Evolutionary conservation across 1,140 invertebrate genomes (phyloP).

Genomic region (Diorhabda elongata): DNA sequence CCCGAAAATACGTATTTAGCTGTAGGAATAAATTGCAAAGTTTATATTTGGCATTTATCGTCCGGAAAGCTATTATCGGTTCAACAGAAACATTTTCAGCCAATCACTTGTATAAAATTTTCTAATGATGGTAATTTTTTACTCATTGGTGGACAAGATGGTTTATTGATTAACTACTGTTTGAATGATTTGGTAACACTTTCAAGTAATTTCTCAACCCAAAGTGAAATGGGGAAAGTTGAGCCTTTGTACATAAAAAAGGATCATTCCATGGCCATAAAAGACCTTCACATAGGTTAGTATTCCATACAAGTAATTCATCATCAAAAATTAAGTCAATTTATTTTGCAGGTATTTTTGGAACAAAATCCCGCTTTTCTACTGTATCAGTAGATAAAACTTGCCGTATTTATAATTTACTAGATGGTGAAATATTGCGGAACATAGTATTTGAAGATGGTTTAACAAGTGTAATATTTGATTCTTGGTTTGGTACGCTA

Average conservation of each 20-base stretch:
- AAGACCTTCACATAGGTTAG: constrained; percentile 66
- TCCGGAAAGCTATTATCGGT: constrained; percentile 71
- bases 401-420: constrained; percentile 75
- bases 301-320: neutral
- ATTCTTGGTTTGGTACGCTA: constrained; percentile 64
- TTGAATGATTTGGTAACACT: constrained; percentile 48
- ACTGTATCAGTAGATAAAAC: constrained; percentile 78
- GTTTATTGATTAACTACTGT: constrained; percentile 71
- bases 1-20: constrained; percentile 67
- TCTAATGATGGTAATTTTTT: constrained; percentile 69
- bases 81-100: constrained; percentile 73
- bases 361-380: constrained; percentile 61
- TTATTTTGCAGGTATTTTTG: constrained; percentile 38
- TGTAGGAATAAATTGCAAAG: constrained; percentile 73
- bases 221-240: constrained; percentile 52
- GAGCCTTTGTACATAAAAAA: constrained; percentile 65
- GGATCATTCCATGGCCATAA: constrained; percentile 72
- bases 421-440: constrained; percentile 61
- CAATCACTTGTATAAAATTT: constrained; percentile 69
- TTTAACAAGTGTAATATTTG: constrained; percentile 65
- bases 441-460: constrained; percentile 70
- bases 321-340: neutral
- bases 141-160: constrained; percentile 77
- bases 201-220: constrained; percentile 46
- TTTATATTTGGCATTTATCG: constrained; percentile 79